These are phyloP conservation scores for Tenualosa ilisha DNA, from an alignment of 2,797 vertebrate genomes.

Conservation along the genomic window DNA sequence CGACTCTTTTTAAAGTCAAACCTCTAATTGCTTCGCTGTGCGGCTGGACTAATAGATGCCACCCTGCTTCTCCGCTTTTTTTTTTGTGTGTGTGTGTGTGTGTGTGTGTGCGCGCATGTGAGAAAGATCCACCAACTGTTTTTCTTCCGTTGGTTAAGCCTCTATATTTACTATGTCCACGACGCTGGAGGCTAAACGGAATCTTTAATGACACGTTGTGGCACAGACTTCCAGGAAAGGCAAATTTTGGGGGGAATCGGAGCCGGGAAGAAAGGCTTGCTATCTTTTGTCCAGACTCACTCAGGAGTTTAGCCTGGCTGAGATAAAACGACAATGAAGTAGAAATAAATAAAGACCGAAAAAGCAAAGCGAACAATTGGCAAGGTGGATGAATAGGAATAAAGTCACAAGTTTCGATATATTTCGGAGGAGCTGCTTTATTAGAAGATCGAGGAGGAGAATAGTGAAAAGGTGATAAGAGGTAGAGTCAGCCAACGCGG, in stretches of 20 bases:
- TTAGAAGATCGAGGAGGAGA: background rate
- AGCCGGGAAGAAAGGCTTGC: background rate
- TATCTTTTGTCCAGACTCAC: background rate
- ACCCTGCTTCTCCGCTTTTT: background rate
- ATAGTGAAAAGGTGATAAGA: background rate
- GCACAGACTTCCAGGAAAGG: background rate
- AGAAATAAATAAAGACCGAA: too few relatives aligned
- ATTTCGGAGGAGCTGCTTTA: too few relatives aligned
- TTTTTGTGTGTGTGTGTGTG: background rate
- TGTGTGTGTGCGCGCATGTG: background rate
- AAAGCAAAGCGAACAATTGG: too few relatives aligned
- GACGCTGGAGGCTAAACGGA: background rate
- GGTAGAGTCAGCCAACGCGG: background rate
- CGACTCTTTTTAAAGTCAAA: slow-evolving; percentile 61
- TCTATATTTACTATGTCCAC: background rate
- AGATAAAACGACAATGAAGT: background rate
- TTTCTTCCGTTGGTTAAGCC: background rate
- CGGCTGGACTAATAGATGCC: background rate
- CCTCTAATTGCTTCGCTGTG: background rate
- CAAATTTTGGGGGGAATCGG: background rate
- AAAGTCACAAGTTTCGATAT: too few relatives aligned
- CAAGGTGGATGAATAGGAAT: background rate
- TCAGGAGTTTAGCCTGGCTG: background rate
- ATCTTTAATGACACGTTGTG: background rate
- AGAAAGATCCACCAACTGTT: background rate